Evolutionary conservation across 2,113 vertebrate species (phyloP).

Genomic region (Trachemys scripta): DNA sequence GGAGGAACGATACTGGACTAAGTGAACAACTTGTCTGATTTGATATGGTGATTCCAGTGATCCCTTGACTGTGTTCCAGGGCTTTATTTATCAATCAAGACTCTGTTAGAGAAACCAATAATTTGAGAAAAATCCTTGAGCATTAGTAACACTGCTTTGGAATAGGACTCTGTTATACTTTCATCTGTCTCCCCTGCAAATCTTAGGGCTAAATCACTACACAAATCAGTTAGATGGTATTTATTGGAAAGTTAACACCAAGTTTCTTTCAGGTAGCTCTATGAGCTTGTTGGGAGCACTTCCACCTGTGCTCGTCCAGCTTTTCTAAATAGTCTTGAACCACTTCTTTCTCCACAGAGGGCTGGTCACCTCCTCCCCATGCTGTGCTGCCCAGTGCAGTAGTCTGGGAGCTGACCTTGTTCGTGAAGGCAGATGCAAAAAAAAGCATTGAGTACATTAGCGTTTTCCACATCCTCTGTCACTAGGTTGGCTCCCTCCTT

Average conservation of each 20-base stretch:
- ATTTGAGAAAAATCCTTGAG: background rate
- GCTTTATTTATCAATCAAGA: background rate
- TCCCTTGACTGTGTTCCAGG: background rate
- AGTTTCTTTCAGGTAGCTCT: background rate
- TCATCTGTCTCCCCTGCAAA: background rate
- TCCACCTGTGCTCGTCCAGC: background rate
- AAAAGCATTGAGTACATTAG: too few species aligned
- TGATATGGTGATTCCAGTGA: background rate
- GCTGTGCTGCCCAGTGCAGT: too few species aligned
- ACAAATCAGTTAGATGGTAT: background rate
- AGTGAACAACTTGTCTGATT: background rate
- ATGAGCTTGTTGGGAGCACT: background rate
- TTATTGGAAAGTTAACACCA: background rate
- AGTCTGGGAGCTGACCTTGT: too few species aligned
- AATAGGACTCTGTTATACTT: background rate
- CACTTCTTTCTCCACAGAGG: too few species aligned
- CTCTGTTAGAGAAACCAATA: background rate
- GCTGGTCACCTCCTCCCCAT: too few species aligned
- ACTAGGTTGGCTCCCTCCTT: too few species aligned
- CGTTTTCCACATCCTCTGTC: too few species aligned
- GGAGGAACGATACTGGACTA: background rate
- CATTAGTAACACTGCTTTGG: background rate
- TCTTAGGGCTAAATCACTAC: background rate
- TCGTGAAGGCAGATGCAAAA: too few species aligned
- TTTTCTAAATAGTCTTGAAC: too few species aligned